A percentile compares a stretch with the other conserved stretches of the same genome.
phyloP scores from a whole-genome alignment of 1,140 invertebrate genomes.

The Drosophila lacteicornis region DNA sequence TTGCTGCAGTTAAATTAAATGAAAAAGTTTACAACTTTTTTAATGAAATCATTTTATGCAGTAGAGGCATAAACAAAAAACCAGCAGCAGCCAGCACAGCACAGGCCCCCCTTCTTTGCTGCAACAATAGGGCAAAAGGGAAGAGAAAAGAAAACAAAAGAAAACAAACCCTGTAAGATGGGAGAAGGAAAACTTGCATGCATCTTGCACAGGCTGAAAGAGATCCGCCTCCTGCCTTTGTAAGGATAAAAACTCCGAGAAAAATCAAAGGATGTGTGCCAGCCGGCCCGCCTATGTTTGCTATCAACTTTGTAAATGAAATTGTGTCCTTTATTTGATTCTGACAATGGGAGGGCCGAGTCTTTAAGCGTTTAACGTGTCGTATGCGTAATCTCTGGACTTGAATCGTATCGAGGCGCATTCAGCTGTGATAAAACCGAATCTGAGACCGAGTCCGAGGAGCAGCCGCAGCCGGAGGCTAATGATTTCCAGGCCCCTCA shows the following conservation, averaged over 20 bases:
- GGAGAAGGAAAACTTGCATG: conserved; percentile 68
- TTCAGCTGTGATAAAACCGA: conserved; percentile 17
- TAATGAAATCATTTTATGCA: conserved; percentile 83
- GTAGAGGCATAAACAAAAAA: conserved; percentile 73
- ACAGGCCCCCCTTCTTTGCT: not conserved
- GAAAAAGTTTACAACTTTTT: conserved; percentile 83
- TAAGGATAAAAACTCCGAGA: not conserved
- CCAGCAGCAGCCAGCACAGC: not conserved
- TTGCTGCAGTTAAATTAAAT: conserved; percentile 81
- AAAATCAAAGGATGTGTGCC: conserved; percentile 36
- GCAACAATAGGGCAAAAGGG: conserved; percentile 31
- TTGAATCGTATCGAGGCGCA: conserved; percentile 44
- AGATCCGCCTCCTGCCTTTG: conserved; percentile 12
- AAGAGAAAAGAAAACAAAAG: conserved; percentile 69
- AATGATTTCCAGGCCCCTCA: conserved; percentile 48
- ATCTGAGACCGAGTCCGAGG: conserved; percentile 2
- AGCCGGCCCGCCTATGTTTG: conserved; percentile 38
- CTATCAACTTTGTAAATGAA: conserved; percentile 56
- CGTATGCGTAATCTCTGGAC: conserved; percentile 69
- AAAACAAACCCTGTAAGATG: conserved; percentile 45
- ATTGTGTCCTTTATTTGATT: conserved; percentile 64
- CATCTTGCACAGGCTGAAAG: conserved; percentile 58
- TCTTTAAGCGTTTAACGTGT: conserved; percentile 68
- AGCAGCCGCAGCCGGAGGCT: conserved; percentile 41
- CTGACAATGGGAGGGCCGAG: conserved; percentile 30